Conservation (phyloP, 2,888 invertebrate genomes). For the Metalampra italica region DNA sequence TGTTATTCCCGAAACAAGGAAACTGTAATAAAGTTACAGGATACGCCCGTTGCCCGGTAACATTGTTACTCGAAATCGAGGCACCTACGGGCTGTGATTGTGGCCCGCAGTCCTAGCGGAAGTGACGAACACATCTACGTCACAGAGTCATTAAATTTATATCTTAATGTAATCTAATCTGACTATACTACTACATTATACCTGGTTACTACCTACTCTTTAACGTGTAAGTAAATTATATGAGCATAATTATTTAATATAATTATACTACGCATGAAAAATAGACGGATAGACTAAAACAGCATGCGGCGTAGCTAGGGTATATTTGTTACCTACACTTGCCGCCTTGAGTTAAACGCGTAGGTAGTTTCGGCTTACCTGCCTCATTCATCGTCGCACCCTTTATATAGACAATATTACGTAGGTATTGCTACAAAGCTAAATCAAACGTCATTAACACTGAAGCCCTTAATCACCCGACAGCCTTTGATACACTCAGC, state of each 20-base stretch:
- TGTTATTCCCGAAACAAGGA: slow-evolving; percentile 59
- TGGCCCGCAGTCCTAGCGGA: slow-evolving; percentile 19
- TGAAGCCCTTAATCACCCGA: slow-evolving; percentile 53
- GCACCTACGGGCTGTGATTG: slow-evolving; percentile 32
- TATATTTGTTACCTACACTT: not conserved
- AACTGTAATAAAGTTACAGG: slow-evolving; percentile 60
- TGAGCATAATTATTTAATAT: no score
- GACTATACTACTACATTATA: not conserved
- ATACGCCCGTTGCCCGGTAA: slow-evolving; percentile 47
- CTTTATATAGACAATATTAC: not conserved
- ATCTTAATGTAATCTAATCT: slow-evolving; percentile 7
- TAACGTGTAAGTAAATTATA: no score
- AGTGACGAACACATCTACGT: slow-evolving; percentile 23
- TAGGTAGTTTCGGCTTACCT: no score
- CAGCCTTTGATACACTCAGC: slow-evolving; percentile 54
- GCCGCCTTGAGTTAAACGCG: no score
- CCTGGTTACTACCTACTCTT: no score
- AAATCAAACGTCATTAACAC: slow-evolving; percentile 60
- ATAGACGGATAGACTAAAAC: no score
- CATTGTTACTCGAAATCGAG: slow-evolving; percentile 55
- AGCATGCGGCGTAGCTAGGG: no score
- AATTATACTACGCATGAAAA: no score
- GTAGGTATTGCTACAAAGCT: slow-evolving; percentile 33
- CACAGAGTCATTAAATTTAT: slow-evolving; percentile 28
- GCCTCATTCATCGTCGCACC: no score